Percentiles rank a stretch among this genome's conserved stretches.
These are phyloP conservation scores for Cheilosia soror DNA, from an alignment of 2,888 invertebrate genomes.

Conservation along the genomic window DNA sequence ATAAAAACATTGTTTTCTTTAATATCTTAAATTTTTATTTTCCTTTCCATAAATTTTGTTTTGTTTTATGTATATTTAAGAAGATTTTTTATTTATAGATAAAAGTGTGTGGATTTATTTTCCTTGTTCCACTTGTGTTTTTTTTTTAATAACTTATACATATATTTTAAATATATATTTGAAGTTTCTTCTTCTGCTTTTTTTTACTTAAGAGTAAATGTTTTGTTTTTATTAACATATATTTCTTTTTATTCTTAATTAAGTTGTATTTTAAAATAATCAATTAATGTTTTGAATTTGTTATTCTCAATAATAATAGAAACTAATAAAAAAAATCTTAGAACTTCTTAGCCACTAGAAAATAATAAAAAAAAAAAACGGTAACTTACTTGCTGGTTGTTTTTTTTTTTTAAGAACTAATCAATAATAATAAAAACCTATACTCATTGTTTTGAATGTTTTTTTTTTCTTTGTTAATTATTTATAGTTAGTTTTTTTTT, in stretches of 20 bases:
- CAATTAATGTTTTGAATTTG: conserved; percentile 39
- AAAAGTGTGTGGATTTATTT: conserved; percentile 56
- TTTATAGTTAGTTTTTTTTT: conserved; percentile 49
- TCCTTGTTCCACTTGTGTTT: conserved; percentile 36
- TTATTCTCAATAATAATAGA: conserved; percentile 44
- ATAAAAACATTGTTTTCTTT: conserved; percentile 68
- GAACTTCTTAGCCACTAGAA: conserved; percentile 76
- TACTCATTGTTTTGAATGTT: conserved; percentile 59
- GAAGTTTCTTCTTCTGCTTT: conserved; percentile 39
- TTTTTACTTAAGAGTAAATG: conserved; percentile 64
- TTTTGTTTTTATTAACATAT: conserved; percentile 68
- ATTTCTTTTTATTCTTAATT: conserved; percentile 64
- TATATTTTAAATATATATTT: conserved; percentile 71
- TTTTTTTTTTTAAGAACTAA: conserved; percentile 27
- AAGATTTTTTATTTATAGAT: conserved; percentile 67
- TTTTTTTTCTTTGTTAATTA: conserved; percentile 47
- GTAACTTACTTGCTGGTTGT: not conserved
- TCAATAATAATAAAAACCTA: conserved; percentile 56
- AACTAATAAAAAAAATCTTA: conserved; percentile 59
- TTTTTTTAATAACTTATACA: conserved; percentile 68
- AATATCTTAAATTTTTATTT: conserved; percentile 76
- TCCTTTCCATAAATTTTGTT: conserved; percentile 68
- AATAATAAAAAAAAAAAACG: conserved; percentile 58
- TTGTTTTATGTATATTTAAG: conserved; percentile 57
- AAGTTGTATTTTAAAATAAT: conserved; percentile 45